phyloP scores from a whole-genome alignment of 2,888 invertebrate species.

The Zaprionus bogoriensis region DNA sequence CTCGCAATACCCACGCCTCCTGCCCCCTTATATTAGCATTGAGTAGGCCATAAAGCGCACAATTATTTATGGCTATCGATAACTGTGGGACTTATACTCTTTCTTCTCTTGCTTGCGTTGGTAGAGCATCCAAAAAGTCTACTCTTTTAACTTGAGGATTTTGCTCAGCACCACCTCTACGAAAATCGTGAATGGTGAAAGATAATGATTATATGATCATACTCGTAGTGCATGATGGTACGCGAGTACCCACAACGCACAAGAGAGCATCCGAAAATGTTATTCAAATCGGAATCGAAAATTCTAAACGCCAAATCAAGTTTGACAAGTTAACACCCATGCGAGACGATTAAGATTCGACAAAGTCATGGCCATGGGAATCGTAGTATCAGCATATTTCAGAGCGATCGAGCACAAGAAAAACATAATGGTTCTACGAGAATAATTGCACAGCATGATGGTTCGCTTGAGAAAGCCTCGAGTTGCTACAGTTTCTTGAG shows the following conservation, averaged over 20 bases:
- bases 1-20: too few relatives aligned
- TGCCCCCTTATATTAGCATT: background rate
- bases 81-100: background rate
- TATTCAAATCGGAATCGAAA: slow-evolving; percentile 30
- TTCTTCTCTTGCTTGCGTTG: background rate
- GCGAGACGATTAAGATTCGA: slow-evolving; percentile 30
- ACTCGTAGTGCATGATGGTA: too few relatives aligned
- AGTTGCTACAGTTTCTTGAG: too few relatives aligned
- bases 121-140: too few relatives aligned
- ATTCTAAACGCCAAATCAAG: slow-evolving; percentile 50
- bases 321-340: slow-evolving; percentile 49
- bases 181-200: too few relatives aligned
- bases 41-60: background rate
- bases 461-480: too few relatives aligned
- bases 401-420: too few relatives aligned
- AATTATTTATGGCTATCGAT: background rate
- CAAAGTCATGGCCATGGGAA: slow-evolving; percentile 58
- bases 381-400: slow-evolving; percentile 17
- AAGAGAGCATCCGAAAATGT: slow-evolving; percentile 14
- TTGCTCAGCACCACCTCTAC: too few relatives aligned
- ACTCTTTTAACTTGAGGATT: too few relatives aligned
- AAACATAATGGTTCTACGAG: too few relatives aligned
- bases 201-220: too few relatives aligned
- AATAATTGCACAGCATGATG: too few relatives aligned
- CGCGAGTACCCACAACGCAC: background rate